phyloP scores from a whole-genome alignment of 2,113 vertebrate genomes.

The Oreotragus oreotragus region DNA sequence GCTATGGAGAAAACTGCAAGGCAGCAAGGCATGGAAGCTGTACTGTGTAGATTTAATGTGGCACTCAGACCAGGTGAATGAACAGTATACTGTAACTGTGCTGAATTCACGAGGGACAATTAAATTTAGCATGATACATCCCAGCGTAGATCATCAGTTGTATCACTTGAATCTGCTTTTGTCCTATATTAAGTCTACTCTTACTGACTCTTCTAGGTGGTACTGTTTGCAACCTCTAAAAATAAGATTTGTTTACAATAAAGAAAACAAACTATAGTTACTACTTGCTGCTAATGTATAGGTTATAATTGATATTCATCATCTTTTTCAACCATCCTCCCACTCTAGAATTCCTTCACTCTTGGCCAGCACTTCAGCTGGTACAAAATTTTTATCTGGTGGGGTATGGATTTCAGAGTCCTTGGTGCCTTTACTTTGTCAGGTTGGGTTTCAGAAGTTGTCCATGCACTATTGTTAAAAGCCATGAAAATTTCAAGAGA shows the following conservation, averaged over 20 bases:
- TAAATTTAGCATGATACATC: neutral
- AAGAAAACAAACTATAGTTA: neutral
- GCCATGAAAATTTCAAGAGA: neutral
- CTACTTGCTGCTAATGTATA: neutral
- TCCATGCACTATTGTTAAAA: neutral
- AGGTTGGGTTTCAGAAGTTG: neutral
- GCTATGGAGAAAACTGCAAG: neutral
- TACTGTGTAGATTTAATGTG: neutral
- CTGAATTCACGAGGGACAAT: neutral
- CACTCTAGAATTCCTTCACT: neutral
- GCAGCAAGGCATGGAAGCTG: neutral
- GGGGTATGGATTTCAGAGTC: neutral
- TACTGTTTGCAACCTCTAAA: neutral
- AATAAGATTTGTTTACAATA: neutral
- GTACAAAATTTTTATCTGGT: neutral
- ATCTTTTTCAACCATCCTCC: neutral
- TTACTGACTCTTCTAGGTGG: neutral
- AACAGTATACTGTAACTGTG: neutral
- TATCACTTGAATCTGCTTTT: neutral
- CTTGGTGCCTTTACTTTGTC: neutral
- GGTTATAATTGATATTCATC: neutral
- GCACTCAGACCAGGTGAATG: neutral
- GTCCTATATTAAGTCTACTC: neutral
- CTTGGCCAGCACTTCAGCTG: neutral
- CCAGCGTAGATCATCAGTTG: neutral